A percentile compares a stretch with the other conserved stretches of the same genome.
phyloP scores from a whole-genome alignment of 2,888 invertebrate species.

The Xylota segnis region DNA sequence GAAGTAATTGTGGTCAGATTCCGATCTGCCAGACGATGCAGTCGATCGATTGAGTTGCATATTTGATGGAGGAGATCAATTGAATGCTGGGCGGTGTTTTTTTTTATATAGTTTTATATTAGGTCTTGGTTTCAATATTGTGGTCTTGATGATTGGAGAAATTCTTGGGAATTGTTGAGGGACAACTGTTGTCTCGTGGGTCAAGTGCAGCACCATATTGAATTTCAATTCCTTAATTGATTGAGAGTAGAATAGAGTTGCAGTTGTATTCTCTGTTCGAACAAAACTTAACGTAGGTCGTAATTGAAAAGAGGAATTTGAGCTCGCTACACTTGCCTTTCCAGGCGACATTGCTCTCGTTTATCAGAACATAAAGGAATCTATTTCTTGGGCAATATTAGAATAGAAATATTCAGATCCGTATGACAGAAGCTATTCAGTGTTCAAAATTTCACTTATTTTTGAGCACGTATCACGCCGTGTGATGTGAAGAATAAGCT shows the following conservation, averaged over 20 bases:
- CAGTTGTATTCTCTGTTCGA: not conserved
- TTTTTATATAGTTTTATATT: constrained; percentile 10
- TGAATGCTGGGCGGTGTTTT: constrained; percentile 45
- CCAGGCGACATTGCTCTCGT: too few species aligned
- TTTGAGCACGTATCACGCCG: too few species aligned
- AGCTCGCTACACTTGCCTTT: too few species aligned
- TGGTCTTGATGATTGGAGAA: constrained; percentile 56
- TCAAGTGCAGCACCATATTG: constrained; percentile 67
- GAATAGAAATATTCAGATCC: too few species aligned
- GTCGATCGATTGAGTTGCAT: constrained; percentile 65
- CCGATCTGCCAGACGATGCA: constrained; percentile 42
- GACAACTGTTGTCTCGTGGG: constrained; percentile 49
- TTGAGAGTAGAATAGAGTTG: not conserved
- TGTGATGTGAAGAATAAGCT: too few species aligned
- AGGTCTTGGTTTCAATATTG: constrained; percentile 48
- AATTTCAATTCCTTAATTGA: constrained; percentile 44
- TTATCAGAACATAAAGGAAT: too few species aligned
- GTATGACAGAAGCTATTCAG: too few species aligned
- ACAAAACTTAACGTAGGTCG: too few species aligned
- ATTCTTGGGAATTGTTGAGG: constrained; percentile 56
- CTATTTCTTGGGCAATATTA: too few species aligned
- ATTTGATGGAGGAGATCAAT: constrained; percentile 47
- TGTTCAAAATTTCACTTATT: too few species aligned
- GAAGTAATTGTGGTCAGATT: constrained; percentile 66
- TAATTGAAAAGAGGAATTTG: too few species aligned